These are phyloP conservation scores for Lerista edwardsae DNA, from an alignment of 2,797 vertebrate species.

Conservation along the genomic window DNA sequence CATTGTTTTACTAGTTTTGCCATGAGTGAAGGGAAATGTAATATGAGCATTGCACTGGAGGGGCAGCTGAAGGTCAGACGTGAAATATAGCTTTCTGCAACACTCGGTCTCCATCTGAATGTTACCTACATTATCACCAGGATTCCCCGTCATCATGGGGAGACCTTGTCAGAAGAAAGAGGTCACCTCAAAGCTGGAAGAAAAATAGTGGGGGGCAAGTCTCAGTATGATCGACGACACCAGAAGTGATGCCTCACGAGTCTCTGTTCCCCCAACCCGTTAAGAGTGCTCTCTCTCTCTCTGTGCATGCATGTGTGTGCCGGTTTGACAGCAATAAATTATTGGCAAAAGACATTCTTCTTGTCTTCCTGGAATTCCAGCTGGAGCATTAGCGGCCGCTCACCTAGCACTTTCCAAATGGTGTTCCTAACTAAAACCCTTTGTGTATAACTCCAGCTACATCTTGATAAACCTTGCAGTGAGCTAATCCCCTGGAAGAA, in stretches of 20 bases:
- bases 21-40: slow-evolving; percentile 68
- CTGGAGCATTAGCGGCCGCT: not conserved
- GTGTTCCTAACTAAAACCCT: not conserved
- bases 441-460: slow-evolving; percentile 22
- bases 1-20: slow-evolving; percentile 58
- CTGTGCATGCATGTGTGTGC: not conserved
- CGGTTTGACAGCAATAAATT: slow-evolving; percentile 52
- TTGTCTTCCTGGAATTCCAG: slow-evolving; percentile 43
- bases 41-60: slow-evolving; percentile 68
- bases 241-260: slow-evolving; percentile 3
- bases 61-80: slow-evolving; percentile 76
- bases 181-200: slow-evolving; percentile 69
- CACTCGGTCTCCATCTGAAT: slow-evolving; percentile 73
- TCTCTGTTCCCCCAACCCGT: slow-evolving; percentile 52
- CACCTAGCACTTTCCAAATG: not conserved
- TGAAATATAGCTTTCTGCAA: slow-evolving; percentile 75
- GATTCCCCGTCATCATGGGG: slow-evolving; percentile 71
- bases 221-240: slow-evolving; percentile 59
- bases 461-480: not conserved
- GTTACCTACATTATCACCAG: slow-evolving; percentile 74
- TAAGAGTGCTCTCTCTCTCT: not conserved
- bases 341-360: slow-evolving; percentile 22
- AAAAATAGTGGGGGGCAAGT: slow-evolving; percentile 64
- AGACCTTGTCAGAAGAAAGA: slow-evolving; percentile 72
- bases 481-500: slow-evolving; percentile 4